phyloP scores from a whole-genome alignment of 2,888 invertebrate species.

The Axea sp. region DNA sequence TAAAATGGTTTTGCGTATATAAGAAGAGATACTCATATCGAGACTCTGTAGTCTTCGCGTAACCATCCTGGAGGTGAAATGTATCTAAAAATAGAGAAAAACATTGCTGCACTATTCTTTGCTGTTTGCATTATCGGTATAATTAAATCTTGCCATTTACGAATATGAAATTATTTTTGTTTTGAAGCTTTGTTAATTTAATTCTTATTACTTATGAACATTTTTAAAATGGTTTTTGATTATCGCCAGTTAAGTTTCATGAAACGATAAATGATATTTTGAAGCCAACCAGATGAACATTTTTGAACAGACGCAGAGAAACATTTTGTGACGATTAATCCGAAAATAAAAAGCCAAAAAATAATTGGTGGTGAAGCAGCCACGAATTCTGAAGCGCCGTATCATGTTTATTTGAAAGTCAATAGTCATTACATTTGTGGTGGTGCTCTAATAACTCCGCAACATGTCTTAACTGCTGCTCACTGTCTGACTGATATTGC shows the following conservation, averaged over 20 bases:
- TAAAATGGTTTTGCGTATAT: constrained; percentile 18
- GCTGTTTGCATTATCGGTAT: constrained; percentile 16
- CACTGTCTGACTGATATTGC: constrained; percentile 22
- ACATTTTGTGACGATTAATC: too few species aligned
- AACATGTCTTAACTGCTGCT: constrained; percentile 35
- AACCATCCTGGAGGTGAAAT: constrained; percentile 13
- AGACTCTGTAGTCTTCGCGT: constrained; percentile 8
- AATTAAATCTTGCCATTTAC: too few species aligned
- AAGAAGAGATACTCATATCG: constrained; percentile 13
- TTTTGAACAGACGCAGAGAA: too few species aligned
- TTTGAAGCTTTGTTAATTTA: background rate
- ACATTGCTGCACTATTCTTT: background rate
- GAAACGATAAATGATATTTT: too few species aligned
- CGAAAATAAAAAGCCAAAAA: constrained; percentile 5
- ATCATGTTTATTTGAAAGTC: constrained; percentile 30
- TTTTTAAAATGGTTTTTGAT: too few species aligned
- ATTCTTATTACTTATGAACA: too few species aligned
- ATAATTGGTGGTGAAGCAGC: constrained; percentile 15
- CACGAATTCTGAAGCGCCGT: constrained; percentile 18
- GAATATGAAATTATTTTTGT: background rate
- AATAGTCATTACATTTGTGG: constrained; percentile 15
- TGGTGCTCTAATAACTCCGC: constrained; percentile 22
- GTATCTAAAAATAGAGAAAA: constrained; percentile 11
- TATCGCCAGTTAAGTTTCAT: too few species aligned
- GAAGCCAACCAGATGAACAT: too few species aligned